Conservation (phyloP, 92 coral and sea anemone species). For the Epizoanthus scotinus region DNA sequence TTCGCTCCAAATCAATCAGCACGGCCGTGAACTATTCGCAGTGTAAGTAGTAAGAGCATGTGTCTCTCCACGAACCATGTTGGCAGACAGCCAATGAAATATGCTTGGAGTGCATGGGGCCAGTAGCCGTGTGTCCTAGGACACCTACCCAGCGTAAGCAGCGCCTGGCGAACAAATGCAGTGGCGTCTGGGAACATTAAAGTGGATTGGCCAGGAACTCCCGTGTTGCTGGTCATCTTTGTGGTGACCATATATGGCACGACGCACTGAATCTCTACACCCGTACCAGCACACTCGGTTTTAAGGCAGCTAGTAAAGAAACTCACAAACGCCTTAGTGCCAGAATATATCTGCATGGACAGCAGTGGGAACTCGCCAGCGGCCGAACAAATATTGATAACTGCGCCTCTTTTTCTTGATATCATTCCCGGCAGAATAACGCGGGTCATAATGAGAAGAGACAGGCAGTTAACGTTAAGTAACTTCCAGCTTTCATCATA, state of each 20-base stretch:
- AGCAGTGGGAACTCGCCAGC: constrained; percentile 60
- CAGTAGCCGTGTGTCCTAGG: constrained; percentile 78
- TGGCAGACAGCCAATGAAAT: constrained; percentile 55
- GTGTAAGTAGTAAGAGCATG: background rate
- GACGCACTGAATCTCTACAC: constrained; percentile 59
- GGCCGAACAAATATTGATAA: constrained; percentile 75
- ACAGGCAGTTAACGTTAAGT: constrained; percentile 73
- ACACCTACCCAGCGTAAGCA: constrained; percentile 73
- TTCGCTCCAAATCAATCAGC: background rate
- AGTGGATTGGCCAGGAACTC: constrained; percentile 38
- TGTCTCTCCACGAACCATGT: constrained; percentile 48
- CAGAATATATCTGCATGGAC: constrained; percentile 56
- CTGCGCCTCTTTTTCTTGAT: constrained; percentile 68
- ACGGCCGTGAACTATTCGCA: background rate
- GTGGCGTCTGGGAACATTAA: constrained; percentile 58
- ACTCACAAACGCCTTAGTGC: constrained; percentile 78
- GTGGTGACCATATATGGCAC: constrained; percentile 76
- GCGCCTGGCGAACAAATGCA: constrained; percentile 66
- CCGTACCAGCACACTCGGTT: constrained; percentile 75
- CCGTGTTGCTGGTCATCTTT: constrained; percentile 59
- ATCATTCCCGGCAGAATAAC: constrained; percentile 79
- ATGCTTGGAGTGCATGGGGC: constrained; percentile 81
- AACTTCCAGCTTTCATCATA: constrained; percentile 68
- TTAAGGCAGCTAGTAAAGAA: constrained; percentile 69
- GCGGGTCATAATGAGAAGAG: constrained; percentile 80